Base-by-base conservation (phyloP, 2,113 vertebrate genomes). In the Gallinago media region DNA sequence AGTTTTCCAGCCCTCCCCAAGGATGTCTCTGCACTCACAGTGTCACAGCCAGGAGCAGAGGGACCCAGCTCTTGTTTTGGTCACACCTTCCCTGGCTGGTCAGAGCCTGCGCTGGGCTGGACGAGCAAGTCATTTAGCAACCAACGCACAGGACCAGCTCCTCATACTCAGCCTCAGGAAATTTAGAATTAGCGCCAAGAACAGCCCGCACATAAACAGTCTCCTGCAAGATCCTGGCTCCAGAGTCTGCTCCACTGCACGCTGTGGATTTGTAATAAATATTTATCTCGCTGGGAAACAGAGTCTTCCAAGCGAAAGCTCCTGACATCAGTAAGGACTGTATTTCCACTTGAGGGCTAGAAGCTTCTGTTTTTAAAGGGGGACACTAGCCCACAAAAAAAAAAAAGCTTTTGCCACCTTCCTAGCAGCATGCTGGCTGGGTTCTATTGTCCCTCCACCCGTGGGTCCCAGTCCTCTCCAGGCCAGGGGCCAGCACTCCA, bases 201-300 rank as follows among this genome's bases (percentile, higher is more conserved):
- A 96, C 86, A 97, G 93, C 91, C 85, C 19, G 49, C 86, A 34
- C 83, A 86, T 67, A 96, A 96, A 96, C 91, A 96, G 90, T 25
- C 85, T 91, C 88, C 92, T 96, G 92, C 72, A 59, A 88, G 82
- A 96, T 94, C 88, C 89, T 93, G 94, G 96, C 96, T 96, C 86
- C 95, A 92, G 88, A 85, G 76, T 32, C 88, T 65, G 85, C 92
- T 84, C 52, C 83, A 36, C 85, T 73, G 77, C 71, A 58, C 71
- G 2, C 76, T 59, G 89, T 25, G 82, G 42, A 93, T 71, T 92
- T 84, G 79, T 62, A 89, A 92, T 93, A 97, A 97, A 96, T 97
- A 95, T 95, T 96, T 97, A 96, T 87, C 90, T 94, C 12, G 0
- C 83, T 7, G 83, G 56, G 92, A 90, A 95, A 96, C 90, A 94